phyloP scores from a whole-genome alignment of 2,888 invertebrate species.

The Philereme transversata region DNA sequence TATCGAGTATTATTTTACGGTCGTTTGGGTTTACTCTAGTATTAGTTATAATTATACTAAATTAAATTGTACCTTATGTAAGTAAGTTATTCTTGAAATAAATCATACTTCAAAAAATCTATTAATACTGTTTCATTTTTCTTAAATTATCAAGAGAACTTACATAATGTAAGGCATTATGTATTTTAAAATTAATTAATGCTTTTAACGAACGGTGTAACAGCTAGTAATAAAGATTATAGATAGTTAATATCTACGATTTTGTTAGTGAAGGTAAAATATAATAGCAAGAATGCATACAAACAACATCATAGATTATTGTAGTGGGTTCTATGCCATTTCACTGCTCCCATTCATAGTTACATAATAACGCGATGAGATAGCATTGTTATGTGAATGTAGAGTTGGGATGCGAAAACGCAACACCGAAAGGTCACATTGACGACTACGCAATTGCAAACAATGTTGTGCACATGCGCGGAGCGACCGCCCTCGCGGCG shows the following conservation, averaged over 20 bases:
- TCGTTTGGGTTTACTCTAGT: conserved; percentile 32
- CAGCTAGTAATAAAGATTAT: too few species aligned
- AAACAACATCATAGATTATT: too few species aligned
- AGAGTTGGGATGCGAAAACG: conserved; percentile 25
- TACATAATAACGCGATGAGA: conserved; percentile 6
- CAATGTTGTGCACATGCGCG: conserved; percentile 66
- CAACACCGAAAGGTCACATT: conserved; percentile 52
- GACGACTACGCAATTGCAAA: conserved; percentile 62
- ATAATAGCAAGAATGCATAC: too few species aligned
- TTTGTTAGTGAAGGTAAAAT: too few species aligned
- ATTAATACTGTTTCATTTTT: neutral
- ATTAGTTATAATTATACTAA: conserved; percentile 32
- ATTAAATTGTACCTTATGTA: conserved; percentile 39
- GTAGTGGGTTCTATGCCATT: neutral
- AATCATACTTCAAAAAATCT: conserved; percentile 44
- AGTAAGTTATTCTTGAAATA: conserved; percentile 61
- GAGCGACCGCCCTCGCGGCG: conserved; percentile 37
- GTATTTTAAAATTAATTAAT: too few species aligned
- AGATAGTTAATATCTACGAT: too few species aligned
- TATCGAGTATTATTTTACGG: conserved; percentile 34
- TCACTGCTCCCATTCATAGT: conserved; percentile 10
- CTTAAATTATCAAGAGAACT: neutral
- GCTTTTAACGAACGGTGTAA: too few species aligned
- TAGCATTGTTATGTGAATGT: conserved; percentile 23
- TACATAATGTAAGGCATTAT: too few species aligned